Conservation (phyloP, 2,113 vertebrate species). For the Hemiscyllium ocellatum region DNA sequence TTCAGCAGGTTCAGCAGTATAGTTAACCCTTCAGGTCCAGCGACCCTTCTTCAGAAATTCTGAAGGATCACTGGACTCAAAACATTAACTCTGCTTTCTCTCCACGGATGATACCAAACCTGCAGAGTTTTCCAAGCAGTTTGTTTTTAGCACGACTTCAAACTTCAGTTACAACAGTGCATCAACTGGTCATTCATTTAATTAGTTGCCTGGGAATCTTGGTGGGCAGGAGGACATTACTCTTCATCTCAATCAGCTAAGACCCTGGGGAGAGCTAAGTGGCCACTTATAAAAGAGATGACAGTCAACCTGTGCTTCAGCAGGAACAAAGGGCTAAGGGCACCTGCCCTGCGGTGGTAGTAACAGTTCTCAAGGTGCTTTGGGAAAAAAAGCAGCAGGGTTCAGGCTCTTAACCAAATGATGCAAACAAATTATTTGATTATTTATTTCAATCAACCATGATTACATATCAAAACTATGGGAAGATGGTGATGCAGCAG, state of each 20-base stretch:
- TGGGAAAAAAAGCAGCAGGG: neutral
- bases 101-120: no score
- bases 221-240: neutral
- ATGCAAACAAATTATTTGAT: neutral
- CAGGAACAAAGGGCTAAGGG: neutral
- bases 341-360: neutral
- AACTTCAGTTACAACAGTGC: neutral
- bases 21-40: no score
- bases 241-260: neutral
- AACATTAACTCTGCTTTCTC: no score
- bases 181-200: neutral
- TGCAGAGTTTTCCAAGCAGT: no score
- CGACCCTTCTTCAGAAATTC: no score
- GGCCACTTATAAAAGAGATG: neutral
- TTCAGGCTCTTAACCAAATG: neutral
- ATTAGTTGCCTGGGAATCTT: neutral
- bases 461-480: no score
- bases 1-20: no score
- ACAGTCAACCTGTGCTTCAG: neutral
- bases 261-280: neutral
- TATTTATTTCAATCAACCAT: neutral
- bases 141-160: neutral
- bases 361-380: neutral
- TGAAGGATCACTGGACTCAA: no score
- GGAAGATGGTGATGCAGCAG: no score